Percentiles rank a stretch among this genome's conserved stretches.
phyloP scores from a whole-genome alignment of 2,797 vertebrate species.

The Holocentrus rufus region DNA sequence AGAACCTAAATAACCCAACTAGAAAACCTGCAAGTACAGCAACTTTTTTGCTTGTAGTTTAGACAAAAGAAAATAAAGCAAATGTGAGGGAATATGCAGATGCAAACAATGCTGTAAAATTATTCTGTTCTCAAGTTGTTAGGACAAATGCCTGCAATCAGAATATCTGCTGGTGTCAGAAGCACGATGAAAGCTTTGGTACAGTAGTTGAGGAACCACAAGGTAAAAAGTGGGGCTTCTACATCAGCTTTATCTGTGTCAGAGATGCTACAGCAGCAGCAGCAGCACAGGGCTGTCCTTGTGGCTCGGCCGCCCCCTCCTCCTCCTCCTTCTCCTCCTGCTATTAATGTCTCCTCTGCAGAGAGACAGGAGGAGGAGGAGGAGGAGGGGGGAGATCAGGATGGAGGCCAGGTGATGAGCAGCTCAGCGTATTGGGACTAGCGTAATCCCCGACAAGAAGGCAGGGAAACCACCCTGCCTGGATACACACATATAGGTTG shows the following conservation, averaged over 20 bases:
- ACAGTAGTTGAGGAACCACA: neutral
- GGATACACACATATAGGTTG: neutral
- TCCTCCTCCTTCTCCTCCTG: neutral
- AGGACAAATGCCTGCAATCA: neutral
- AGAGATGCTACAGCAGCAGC: neutral
- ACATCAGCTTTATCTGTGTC: neutral
- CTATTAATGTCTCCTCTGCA: constrained; percentile 6
- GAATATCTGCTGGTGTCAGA: neutral
- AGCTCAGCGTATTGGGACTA: constrained; percentile 47
- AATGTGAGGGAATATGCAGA: too few species aligned
- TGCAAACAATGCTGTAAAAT: too few species aligned
- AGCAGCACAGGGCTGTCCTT: neutral
- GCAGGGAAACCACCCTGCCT: constrained; percentile 1
- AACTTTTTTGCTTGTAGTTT: too few species aligned
- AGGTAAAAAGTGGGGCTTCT: neutral
- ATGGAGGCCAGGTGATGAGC: constrained; percentile 35
- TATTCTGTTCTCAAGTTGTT: neutral
- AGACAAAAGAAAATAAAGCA: too few species aligned
- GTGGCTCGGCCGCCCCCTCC: neutral
- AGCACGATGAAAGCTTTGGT: neutral
- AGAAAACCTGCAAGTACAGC: too few species aligned
- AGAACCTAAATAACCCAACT: too few species aligned
- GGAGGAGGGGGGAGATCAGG: constrained; percentile 26
- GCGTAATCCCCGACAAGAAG: constrained; percentile 47
- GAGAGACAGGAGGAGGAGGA: constrained; percentile 3